These are phyloP conservation scores for Cryptoprocta ferox DNA, from an alignment of 2,797 vertebrate species.

Conservation along the genomic window DNA sequence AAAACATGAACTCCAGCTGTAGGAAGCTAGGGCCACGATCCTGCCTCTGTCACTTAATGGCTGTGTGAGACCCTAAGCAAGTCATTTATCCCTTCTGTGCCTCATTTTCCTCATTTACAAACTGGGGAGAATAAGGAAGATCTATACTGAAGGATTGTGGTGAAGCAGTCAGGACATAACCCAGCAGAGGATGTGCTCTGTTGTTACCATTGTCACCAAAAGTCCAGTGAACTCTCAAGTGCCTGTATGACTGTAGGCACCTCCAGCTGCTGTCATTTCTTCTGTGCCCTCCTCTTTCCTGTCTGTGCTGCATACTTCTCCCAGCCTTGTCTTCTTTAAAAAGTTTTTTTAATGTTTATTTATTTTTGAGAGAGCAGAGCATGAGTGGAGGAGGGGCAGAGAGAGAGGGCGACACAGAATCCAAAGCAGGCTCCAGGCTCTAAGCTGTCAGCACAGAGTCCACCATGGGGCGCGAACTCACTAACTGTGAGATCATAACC, in stretches of 20 bases:
- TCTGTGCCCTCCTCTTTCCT: not conserved
- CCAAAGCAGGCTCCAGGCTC: too few relatives aligned
- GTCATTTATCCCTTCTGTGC: not conserved
- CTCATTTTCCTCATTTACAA: not conserved
- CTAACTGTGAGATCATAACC: too few relatives aligned
- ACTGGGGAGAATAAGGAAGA: not conserved
- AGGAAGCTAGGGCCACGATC: not conserved
- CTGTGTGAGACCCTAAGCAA: not conserved
- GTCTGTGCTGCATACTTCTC: not conserved
- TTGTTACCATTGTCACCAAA: not conserved
- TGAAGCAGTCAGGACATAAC: not conserved
- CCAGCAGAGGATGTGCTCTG: not conserved
- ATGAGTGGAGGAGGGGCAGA: too few relatives aligned
- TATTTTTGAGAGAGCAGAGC: too few relatives aligned
- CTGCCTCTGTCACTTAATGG: not conserved
- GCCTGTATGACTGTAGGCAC: accelerated
- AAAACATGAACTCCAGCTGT: not conserved
- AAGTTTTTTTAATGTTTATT: not conserved
- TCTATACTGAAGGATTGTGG: not conserved
- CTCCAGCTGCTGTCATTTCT: not conserved
- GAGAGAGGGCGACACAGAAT: too few relatives aligned
- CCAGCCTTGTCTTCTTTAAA: not conserved
- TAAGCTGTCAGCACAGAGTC: too few relatives aligned
- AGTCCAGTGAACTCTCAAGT: not conserved
- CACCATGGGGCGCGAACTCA: too few relatives aligned